Base-by-base conservation (phyloP, 1,140 invertebrate species). In the Chionoecetes opilio region DNA sequence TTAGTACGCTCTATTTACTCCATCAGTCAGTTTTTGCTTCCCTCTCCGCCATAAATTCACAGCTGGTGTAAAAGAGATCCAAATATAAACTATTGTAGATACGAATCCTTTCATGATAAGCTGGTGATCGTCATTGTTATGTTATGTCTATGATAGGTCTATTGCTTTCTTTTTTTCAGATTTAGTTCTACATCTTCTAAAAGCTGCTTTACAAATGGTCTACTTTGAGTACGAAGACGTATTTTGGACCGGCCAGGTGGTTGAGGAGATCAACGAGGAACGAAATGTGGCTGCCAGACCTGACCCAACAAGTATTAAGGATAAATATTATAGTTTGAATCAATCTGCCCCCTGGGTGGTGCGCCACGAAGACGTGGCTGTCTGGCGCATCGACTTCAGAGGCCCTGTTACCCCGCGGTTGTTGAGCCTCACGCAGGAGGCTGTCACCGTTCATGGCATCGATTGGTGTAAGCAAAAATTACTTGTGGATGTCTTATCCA, bases 191-290 rank as follows among this genome's bases (percentile, higher is more conserved):
- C 82, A 53, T 82, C 84, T 95, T 0, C n/a, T 92, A 11, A 82
- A 87, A 31, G 90, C 82, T 29, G 89, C 94, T 37, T 91, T 92
- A 35, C 37, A 85, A 46, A 92, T 95, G 90, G 75, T 75, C 29
- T 87, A 95, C 34, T 87, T 95, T 35, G 87, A 85, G 21, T 95
- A 92, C 35, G 94, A 95, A 21, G 94, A 95, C 31, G 94, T 95
- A 34, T 95, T 95, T 53, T 95, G 94, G 94, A 95, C 94, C 21
- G 90, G 94, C 34, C 34, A 92, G 82, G 94, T 91, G 26, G 94
- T 91, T 3, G 84, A 95, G 6, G 84, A 85, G 46, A 37, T 95
- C 0, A 95, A 86, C 41, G 41, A 63, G n/a, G 82, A 34, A 34
- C 34, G 82, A 31, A 86, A 31, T 82, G 17, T 75, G 8, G 82